Base-by-base conservation (phyloP, 2,113 vertebrate species). In the Brachionichthys hirsutus region DNA sequence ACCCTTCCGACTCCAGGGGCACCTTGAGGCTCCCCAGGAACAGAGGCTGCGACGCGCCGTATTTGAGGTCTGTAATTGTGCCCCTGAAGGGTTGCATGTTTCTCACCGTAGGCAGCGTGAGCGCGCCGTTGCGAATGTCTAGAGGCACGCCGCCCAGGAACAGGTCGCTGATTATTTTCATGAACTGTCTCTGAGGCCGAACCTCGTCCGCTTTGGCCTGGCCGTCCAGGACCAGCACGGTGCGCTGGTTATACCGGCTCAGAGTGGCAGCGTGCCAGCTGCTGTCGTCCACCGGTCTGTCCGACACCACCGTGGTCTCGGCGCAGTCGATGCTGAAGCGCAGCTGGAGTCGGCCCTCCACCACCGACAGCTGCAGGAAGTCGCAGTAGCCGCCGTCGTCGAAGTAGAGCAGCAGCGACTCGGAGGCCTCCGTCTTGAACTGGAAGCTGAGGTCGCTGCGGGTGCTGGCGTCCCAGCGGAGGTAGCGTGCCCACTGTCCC, bases 401-500 rank as follows among this genome's bases (percentile, higher is more conserved):
- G 36, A 99, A 94, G 87, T 99, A 99, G 74, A 99, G 89, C n/a
- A 99, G 92, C 76, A 99, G 92, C 24, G 95, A 94, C 8, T 93
- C 90, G 34, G 98, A 94, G n/a, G 92, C 87, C 0, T 94, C 94
- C 51, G 96, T 99, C 88, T 96, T 95, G 81, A 99, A 89, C 85
- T 94, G 95, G 83, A 99, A 96, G 82, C 95, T 99, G 81, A 99
- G 95, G 84, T 99, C 95, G 1, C 95, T 92, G 54, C 93, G 92
- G 0, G 93, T 94, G 90, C 95, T 95, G 77, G 97, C 96, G n/a
- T 99, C 98, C 98, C 98, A 99, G 85, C 97, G 95, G 71, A 98
- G 92, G 91, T 95, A 99, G 82, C 98, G 97, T 54, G 95, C 94
- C 98, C 97, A 99, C 84, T 98, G 95, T 78, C 94, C 95, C 30